Evolutionary conservation across 2,888 invertebrate species (phyloP).

Genomic region (Belgica antarctica): DNA sequence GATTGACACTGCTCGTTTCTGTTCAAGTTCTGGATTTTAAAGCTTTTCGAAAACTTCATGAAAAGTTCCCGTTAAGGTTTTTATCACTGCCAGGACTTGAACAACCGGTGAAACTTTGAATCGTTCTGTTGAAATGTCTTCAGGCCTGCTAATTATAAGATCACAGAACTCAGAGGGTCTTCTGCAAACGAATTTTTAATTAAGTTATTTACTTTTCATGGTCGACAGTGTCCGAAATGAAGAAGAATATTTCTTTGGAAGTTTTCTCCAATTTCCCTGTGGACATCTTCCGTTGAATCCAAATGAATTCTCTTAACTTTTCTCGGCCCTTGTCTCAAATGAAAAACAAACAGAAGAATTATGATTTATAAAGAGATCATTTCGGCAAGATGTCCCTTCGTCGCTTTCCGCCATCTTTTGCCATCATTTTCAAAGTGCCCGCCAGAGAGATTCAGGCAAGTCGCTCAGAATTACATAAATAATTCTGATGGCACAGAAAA

Average conservation of each 20-base stretch:
- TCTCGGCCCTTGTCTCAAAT: neutral
- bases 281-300: neutral
- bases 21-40: too few species aligned
- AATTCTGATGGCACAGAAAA: neutral
- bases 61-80: too few species aligned
- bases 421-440: neutral
- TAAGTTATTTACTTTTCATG: neutral
- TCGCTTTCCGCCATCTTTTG: neutral
- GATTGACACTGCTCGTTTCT: too few species aligned
- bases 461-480: neutral
- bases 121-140: too few species aligned
- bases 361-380: neutral
- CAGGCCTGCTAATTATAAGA: too few species aligned
- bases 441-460: neutral
- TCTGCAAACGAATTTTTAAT: too few species aligned
- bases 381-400: neutral
- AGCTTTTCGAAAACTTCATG: too few species aligned
- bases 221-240: too few species aligned
- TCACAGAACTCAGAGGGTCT: too few species aligned
- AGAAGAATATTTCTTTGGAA: neutral
- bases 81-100: too few species aligned
- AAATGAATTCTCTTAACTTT: neutral
- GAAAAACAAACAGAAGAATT: slow-evolving; percentile 14
- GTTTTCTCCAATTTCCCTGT: neutral
- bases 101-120: too few species aligned